Percentiles rank a stretch among this genome's conserved stretches.
These are phyloP conservation scores for Myotis findleyi DNA, from an alignment of 2,797 vertebrate genomes.

Conservation along the genomic window DNA sequence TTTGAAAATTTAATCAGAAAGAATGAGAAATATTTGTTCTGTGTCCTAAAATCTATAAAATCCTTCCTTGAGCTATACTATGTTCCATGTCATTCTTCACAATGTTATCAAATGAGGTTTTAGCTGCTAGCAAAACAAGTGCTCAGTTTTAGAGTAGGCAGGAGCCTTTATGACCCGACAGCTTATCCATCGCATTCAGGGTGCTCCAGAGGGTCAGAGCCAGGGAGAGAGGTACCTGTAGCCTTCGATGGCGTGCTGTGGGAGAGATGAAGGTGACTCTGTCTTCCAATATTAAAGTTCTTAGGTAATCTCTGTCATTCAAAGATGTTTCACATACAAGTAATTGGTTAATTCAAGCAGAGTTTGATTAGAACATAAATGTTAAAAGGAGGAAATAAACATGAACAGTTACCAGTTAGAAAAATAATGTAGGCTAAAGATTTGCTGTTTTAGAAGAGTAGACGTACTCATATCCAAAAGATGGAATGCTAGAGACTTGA, in stretches of 20 bases:
- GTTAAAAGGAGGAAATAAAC: neutral
- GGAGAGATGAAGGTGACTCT: neutral
- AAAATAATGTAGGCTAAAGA: constrained; percentile 23
- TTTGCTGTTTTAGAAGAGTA: neutral
- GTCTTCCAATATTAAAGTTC: neutral
- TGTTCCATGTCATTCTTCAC: neutral
- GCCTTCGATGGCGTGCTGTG: neutral
- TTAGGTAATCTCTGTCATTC: neutral
- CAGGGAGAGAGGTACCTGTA: fast-evolving
- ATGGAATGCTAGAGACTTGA: neutral
- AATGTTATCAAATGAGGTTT: neutral
- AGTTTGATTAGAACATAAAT: neutral
- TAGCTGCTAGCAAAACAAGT: neutral
- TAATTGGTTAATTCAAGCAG: neutral
- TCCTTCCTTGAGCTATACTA: neutral
- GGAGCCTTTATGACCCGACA: neutral
- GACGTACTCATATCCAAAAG: neutral
- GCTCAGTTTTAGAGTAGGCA: neutral
- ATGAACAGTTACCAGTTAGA: neutral
- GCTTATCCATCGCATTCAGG: too few species aligned
- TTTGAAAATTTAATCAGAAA: constrained; percentile 34
- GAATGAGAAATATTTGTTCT: neutral
- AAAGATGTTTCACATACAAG: neutral
- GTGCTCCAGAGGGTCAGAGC: neutral
- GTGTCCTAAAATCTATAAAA: neutral